A percentile compares a stretch with the other conserved stretches of the same genome.
Evolutionary conservation across 2,888 invertebrate genomes (phyloP).

Genomic region (Coenonympha glycerion): DNA sequence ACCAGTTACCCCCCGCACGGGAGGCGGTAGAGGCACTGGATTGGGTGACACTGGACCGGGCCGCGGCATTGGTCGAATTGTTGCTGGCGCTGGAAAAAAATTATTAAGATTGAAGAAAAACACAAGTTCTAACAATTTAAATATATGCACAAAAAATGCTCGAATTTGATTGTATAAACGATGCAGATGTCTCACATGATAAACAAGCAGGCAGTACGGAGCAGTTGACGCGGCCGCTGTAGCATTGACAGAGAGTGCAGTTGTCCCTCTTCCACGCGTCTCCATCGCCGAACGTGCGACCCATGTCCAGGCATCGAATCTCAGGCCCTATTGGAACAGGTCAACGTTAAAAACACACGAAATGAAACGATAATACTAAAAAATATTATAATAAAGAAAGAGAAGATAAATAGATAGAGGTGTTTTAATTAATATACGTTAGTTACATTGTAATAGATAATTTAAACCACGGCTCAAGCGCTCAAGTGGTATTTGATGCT

Average conservation of each 20-base stretch:
- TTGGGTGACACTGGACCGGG: conserved; percentile 23
- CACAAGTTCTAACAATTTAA: too few species aligned
- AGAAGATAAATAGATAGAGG: too few species aligned
- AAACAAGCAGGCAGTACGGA: conserved; percentile 45
- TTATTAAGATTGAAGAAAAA: neutral
- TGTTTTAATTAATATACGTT: too few species aligned
- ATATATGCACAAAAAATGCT: too few species aligned
- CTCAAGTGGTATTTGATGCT: too few species aligned
- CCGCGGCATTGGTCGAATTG: conserved; percentile 32
- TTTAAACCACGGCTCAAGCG: too few species aligned
- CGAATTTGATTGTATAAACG: neutral
- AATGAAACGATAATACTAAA: neutral
- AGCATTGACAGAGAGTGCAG: conserved; percentile 84
- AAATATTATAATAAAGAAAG: too few species aligned
- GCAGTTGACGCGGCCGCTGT: conserved; percentile 78
- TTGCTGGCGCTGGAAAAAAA: conserved; percentile 25
- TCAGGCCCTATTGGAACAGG: conserved; percentile 26
- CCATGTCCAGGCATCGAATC: conserved; percentile 75
- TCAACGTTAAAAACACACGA: neutral
- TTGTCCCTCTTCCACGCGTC: conserved; percentile 79
- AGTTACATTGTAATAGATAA: too few species aligned
- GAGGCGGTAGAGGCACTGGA: conserved; percentile 42
- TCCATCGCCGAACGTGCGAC: conserved; percentile 78
- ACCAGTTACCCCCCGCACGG: conserved; percentile 71
- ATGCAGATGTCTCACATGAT: conserved; percentile 30